Evolutionary conservation across 2,888 invertebrate genomes (phyloP), one percentile per base, ranked within the genome.

Genomic region (Pristionchus mayeri): DNA sequence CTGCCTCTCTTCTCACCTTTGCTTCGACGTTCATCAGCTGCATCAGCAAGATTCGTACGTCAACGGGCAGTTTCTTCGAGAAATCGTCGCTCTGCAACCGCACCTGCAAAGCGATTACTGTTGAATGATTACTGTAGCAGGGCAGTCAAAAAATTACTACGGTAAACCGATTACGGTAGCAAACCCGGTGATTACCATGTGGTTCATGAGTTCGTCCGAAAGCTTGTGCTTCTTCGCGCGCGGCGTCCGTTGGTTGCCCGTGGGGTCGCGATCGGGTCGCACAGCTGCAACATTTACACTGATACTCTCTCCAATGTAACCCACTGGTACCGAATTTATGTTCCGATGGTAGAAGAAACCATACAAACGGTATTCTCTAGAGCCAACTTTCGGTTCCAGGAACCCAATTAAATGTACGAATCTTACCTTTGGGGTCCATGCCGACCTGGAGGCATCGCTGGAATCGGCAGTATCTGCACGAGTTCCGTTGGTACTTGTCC

Each of bases 71-170:
- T 85, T 92, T 92, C 63, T 91, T 84, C 18, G 92, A 89, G 92
- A 92, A 92, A 84, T 92, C 92, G 71, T 92, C 91, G 57, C 90
- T 90, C 88, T 92, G 91, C 50, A 92, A 84, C 54, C 92, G 88
- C 88, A 92, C 91, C 91, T 91, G 86, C 76, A 88, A 86, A 54
- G 27, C 0, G 30, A n/a, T 40, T 13, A 44, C 34, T 80, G 13
- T 34, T 80, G 52, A 4, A 80, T 40, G 11, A 52, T 50, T 48
- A 37, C 24, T n/a, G 16, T 37, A 3, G 30, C 2, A 30, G 11
- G 2, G 3, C 27, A n/a, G n/a, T n/a, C n/a, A n/a, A n/a, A n/a
- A n/a, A n/a, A 63, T n/a, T 4, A 63, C 18, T 63, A 3, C 24
- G 57, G 21, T n/a, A n/a, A n/a, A n/a, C n/a, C n/a, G 63, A 11